These are phyloP conservation scores for Leucoma salicis DNA, from an alignment of 2,888 invertebrate genomes.

Conservation along the genomic window DNA sequence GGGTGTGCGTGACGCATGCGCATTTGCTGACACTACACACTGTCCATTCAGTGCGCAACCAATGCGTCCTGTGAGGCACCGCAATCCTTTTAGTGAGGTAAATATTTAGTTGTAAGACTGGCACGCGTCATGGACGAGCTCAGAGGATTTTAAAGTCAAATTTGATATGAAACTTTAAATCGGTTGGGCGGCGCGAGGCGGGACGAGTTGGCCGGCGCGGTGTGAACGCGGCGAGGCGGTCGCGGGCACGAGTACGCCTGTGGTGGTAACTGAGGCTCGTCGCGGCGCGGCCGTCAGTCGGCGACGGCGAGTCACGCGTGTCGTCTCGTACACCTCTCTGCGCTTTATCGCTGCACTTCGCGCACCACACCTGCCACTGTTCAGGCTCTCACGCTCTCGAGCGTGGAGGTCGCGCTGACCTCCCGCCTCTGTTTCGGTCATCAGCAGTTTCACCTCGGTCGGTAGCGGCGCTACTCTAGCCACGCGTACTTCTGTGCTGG, in stretches of 20 bases:
- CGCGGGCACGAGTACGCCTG: slow-evolving; percentile 70
- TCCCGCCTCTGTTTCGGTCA: slow-evolving; percentile 54
- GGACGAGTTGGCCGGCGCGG: slow-evolving; percentile 36
- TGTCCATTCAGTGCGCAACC: slow-evolving; percentile 75
- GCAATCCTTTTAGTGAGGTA: slow-evolving; percentile 55
- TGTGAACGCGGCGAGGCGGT: slow-evolving; percentile 41
- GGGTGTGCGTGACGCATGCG: slow-evolving; percentile 75
- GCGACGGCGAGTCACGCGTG: slow-evolving; percentile 79
- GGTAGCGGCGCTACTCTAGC: slow-evolving; percentile 54
- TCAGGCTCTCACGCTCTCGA: slow-evolving; percentile 74
- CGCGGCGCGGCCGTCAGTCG: slow-evolving; percentile 79
- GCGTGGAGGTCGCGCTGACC: slow-evolving; percentile 70
- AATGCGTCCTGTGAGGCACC: slow-evolving; percentile 53
- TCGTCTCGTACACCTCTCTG: slow-evolving; percentile 66
- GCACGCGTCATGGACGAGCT: slow-evolving; percentile 53
- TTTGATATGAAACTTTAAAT: slow-evolving; percentile 72
- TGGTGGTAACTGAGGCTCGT: slow-evolving; percentile 66
- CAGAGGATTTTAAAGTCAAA: slow-evolving; percentile 77
- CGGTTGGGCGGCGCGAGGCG: slow-evolving; percentile 33
- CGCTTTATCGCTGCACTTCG: slow-evolving; percentile 55
- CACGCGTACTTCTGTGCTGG: slow-evolving; percentile 48
- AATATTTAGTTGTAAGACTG: slow-evolving; percentile 61
- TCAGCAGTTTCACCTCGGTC: slow-evolving; percentile 56
- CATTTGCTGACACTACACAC: slow-evolving; percentile 56
- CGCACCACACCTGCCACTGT: slow-evolving; percentile 63